Conservation (phyloP, 1,140 invertebrate genomes). For the Drosophila funebris region DNA sequence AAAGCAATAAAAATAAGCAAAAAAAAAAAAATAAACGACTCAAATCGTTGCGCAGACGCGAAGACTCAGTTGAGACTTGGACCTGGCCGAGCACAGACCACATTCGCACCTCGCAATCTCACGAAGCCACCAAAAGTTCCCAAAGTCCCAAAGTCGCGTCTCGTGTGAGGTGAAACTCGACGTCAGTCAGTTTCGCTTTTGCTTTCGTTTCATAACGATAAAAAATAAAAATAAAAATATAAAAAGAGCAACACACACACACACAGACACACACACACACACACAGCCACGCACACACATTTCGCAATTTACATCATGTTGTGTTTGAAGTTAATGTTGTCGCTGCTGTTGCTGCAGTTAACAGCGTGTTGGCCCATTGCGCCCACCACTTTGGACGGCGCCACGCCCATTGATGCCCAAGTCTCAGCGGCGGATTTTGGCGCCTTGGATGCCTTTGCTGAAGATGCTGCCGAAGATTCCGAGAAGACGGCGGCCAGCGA, state of each 20-base stretch:
- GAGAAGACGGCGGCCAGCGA: slow-evolving; percentile 55
- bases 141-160: not conserved
- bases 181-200: slow-evolving; percentile 4
- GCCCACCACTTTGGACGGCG: slow-evolving; percentile 60
- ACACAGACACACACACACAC: too few species aligned
- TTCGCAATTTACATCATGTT: slow-evolving; percentile 18
- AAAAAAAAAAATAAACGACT: slow-evolving; percentile 8
- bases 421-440: slow-evolving; percentile 65
- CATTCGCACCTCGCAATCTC: not conserved
- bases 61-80: slow-evolving; percentile 67
- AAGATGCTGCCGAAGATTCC: slow-evolving; percentile 56
- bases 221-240: not conserved
- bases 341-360: slow-evolving; percentile 15
- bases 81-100: slow-evolving; percentile 49
- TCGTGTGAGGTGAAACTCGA: slow-evolving; percentile 7
- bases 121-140: not conserved
- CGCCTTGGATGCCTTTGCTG: slow-evolving; percentile 59
- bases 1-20: slow-evolving; percentile 47
- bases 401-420: slow-evolving; percentile 69
- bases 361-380: slow-evolving; percentile 40
- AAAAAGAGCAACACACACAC: not conserved
- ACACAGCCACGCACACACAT: too few species aligned
- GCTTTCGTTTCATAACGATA: slow-evolving; percentile 32
- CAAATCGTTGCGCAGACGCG: slow-evolving; percentile 75
- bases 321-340: slow-evolving; percentile 3